Percentiles rank a stretch among this genome's conserved stretches.
These are phyloP conservation scores for Megalurothrips usitatus DNA, from an alignment of 2,888 invertebrate species.

Conservation along the genomic window DNA sequence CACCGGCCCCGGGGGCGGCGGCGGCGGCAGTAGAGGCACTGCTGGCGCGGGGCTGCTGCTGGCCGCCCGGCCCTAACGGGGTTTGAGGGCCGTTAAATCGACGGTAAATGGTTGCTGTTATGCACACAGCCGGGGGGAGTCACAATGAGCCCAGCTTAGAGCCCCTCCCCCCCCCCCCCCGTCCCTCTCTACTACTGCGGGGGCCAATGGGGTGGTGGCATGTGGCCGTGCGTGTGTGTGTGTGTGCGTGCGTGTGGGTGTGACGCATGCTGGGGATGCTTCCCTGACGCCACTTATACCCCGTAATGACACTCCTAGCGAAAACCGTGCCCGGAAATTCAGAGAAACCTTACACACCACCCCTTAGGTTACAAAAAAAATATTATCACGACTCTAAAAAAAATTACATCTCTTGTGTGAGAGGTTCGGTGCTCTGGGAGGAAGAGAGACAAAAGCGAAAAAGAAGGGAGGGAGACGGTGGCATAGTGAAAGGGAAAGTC, in stretches of 20 bases:
- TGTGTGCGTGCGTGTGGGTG: not conserved
- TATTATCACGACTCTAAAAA: too few species aligned
- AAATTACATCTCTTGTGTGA: too few species aligned
- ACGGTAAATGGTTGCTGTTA: constrained; percentile 11
- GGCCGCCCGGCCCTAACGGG: not conserved
- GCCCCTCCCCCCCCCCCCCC: not conserved
- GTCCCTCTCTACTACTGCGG: not conserved
- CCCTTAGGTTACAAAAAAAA: too few species aligned
- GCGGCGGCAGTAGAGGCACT: not conserved
- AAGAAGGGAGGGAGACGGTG: too few species aligned
- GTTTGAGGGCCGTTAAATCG: not conserved
- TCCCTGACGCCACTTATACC: too few species aligned
- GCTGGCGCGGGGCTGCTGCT: not conserved
- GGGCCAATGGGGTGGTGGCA: not conserved
- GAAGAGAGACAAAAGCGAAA: too few species aligned
- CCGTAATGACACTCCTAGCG: too few species aligned
- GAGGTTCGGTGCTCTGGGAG: too few species aligned
- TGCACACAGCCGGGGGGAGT: not conserved
- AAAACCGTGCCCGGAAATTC: too few species aligned
- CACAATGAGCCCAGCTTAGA: constrained; percentile 2
- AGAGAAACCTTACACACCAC: too few species aligned
- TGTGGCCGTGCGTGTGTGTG: not conserved
- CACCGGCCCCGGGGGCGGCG: not conserved
- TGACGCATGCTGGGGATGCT: not conserved
- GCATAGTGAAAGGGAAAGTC: too few species aligned